Evolutionary conservation across 2,113 vertebrate species (phyloP), one percentile per base, ranked within the genome.

Genomic region (Podilymbus podiceps): DNA sequence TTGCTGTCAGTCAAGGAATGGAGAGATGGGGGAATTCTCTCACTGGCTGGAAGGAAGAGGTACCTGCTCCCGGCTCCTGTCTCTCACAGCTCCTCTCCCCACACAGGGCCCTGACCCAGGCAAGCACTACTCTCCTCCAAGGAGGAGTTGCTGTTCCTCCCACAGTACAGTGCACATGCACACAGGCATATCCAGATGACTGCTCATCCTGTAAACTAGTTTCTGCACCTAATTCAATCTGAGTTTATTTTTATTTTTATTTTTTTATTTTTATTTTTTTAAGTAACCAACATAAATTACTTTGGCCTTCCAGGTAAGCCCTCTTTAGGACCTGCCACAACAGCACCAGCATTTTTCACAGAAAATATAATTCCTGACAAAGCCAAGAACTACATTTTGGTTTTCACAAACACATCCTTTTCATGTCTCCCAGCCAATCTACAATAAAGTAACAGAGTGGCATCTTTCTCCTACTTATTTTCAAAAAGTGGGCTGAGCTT

Each of bases 331-430:
- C 24, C 40, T 82, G 12, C 6, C 59, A 49, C 75, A 79, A 49
- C 15, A 79, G 8, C 58, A 73, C 3, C 14, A 33, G 10, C 0
- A 0, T 42, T 50, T 56, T 60, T 42, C 46, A 60, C 31, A 66
- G 31, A 9, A 35, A 68, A 64, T 11, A 68, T 21, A 22, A 59
- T 12, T 38, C 49, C 64, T 60, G 31, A 42, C 31, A 46, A 63
- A 84, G 59, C n/a, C 46, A 85, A 77, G 38, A 87, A 33, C 15
- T 18, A 12, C 25, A 59, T 38, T 67, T 8, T 50, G 35, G 38
- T 89, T 73, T 87, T 28, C 68, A 59, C 47, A 49, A 12, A 30
- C 8, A 11, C 3, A 28, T 10, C 16, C 55, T 67, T 25, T 63
- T 67, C 22, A 40, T 21, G 47, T 78, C 38, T 40, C 50, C 11